Conservation (phyloP, 2,113 vertebrate genomes). For the Haemorhous mexicanus region DNA sequence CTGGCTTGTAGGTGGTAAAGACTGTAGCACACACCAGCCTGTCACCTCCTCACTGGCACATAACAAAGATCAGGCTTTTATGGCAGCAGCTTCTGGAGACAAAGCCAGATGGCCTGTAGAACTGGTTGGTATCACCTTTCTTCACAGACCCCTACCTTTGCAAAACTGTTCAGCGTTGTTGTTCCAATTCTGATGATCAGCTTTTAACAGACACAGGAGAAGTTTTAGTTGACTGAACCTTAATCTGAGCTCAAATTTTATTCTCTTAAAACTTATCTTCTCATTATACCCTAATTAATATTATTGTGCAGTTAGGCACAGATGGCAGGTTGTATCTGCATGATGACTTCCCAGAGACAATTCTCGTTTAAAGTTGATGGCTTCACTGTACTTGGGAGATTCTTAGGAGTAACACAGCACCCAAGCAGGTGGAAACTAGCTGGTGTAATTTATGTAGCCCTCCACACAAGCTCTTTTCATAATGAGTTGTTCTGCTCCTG, state of each 20-base stretch:
- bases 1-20: neutral
- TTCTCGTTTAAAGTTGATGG: neutral
- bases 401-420: neutral
- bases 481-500: neutral
- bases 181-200: neutral
- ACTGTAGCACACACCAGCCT: neutral
- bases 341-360: neutral
- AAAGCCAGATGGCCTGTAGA: slow-evolving; percentile 76
- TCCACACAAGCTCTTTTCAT: neutral
- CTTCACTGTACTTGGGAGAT: neutral
- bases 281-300: neutral
- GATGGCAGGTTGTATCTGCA: neutral
- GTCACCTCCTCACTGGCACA: neutral
- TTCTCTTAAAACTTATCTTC: neutral
- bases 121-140: slow-evolving; percentile 73
- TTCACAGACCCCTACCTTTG: neutral
- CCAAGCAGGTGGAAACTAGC: neutral
- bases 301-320: neutral
- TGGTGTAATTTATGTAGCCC: neutral
- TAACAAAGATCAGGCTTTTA: neutral
- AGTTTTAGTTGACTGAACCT: neutral
- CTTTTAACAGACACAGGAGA: neutral
- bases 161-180: neutral
- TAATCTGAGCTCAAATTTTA: neutral
- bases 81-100: slow-evolving; percentile 43